phyloP scores from a whole-genome alignment of 1,140 invertebrate genomes.

The Callitettix versicolor region DNA sequence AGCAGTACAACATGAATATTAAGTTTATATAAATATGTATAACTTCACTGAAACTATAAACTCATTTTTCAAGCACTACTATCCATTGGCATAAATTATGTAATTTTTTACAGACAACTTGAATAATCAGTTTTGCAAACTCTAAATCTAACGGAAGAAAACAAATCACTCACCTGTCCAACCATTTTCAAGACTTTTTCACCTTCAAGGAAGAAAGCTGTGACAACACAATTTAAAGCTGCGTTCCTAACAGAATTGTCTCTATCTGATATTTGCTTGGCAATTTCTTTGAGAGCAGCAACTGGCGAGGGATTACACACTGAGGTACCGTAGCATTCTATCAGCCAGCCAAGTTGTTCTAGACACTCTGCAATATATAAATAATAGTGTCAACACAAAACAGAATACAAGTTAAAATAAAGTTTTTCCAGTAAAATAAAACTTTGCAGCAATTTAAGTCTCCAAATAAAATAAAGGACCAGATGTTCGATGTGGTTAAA shows the following conservation, averaged over 20 bases:
- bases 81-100: too few relatives aligned
- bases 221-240: conserved; percentile 86
- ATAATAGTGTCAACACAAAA: too few relatives aligned
- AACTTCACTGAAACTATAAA: too few relatives aligned
- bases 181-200: conserved; percentile 79
- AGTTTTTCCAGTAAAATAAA: neutral
- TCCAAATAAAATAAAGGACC: neutral
- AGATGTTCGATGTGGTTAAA: neutral
- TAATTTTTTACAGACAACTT: too few relatives aligned
- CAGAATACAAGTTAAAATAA: neutral
- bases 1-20: too few relatives aligned
- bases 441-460: neutral
- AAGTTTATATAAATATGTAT: too few relatives aligned
- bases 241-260: conserved; percentile 94
- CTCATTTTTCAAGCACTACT: too few relatives aligned
- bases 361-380: conserved; percentile 70
- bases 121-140: too few relatives aligned
- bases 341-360: conserved; percentile 77
- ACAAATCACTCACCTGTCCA: conserved; percentile 55
- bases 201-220: conserved; percentile 81
- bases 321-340: conserved; percentile 75
- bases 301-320: conserved; percentile 70
- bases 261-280: conserved; percentile 86
- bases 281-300: conserved; percentile 71
- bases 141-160: too few relatives aligned